Evolutionary conservation across 2,888 invertebrate genomes (phyloP), one percentile per base, ranked within the genome.

Genomic region (Ceratothoa steindachneri): DNA sequence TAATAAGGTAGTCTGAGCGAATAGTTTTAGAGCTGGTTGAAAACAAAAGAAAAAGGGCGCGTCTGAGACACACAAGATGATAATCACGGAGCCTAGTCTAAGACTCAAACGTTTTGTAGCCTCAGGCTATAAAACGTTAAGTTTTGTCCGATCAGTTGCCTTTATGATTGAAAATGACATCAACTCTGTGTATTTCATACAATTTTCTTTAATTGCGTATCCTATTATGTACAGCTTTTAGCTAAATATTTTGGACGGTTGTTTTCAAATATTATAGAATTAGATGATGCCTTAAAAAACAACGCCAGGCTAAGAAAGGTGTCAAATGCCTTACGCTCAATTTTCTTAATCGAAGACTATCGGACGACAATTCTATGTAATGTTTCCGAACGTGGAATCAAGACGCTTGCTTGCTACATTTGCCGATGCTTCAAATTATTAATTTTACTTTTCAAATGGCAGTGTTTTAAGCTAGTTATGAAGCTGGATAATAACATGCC

Each of bases 381-480:
- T 41, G 41, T 41, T 41, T 41, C 15, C 7, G 41, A 41, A 41
- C 41, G 15, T 9, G 41, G 41, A 41, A 41, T 41, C 41, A 15
- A 41, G 41, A 41, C 41, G 41, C 19, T 12, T 60, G 60, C 27
- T n/a, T 60, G 60, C 60, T 60, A 60, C 60, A 60, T 60, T 24
- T 60, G 60, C 60, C 60, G 27, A 60, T 60, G 60, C 60, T 60
- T 60, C 60, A 60, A 24, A n/a, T 60, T 60, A 60, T 60, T 60
- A 60, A 60, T 60, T 60, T 60, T 60, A 60, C 60, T n/a, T n/a
- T 60, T 60, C 60, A 60, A 60, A 60, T 60, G 60, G 60, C 60
- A 60, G 60, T 60, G 60, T 60, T 60, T 60, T 60, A 60, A 22
- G 60, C 60, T 60, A 60, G 60, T 60, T 60, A 60, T 24, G 60